Percentiles rank a stretch among this genome's conserved stretches.
These are phyloP conservation scores for Muscicapa comitata DNA, from an alignment of 2,797 vertebrate genomes.

Conservation along the genomic window DNA sequence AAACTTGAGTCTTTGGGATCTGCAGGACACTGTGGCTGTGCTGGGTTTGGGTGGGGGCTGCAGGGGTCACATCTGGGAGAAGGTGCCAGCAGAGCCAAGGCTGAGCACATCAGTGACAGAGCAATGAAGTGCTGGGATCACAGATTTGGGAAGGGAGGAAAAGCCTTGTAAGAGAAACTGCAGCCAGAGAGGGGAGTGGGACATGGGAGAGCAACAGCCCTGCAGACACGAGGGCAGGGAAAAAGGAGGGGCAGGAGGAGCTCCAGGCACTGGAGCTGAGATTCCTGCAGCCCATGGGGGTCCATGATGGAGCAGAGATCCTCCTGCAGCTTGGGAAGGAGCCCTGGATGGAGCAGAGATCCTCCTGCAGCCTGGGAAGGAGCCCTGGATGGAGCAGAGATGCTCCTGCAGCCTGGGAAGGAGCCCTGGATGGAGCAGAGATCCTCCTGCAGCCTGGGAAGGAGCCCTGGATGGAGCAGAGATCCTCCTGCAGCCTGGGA, in stretches of 20 bases:
- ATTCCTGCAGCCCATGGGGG: not conserved
- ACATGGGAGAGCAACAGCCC: not conserved
- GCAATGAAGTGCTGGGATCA: not conserved
- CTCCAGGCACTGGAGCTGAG: accelerated
- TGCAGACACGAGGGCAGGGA: not conserved
- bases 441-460: not conserved
- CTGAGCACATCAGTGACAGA: accelerated
- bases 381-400: no score
- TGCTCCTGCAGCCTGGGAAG: no score
- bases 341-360: not conserved
- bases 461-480: no score
- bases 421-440: not conserved
- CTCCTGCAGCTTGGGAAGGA: not conserved
- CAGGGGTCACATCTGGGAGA: not conserved
- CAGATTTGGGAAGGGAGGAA: accelerated
- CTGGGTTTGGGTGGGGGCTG: accelerated
- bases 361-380: no score
- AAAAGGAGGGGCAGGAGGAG: not conserved
- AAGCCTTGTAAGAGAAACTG: not conserved
- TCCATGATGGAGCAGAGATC: accelerated
- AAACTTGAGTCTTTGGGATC: not conserved
- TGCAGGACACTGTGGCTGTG: not conserved
- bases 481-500: not conserved
- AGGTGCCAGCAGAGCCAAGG: not conserved
- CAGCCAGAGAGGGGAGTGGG: not conserved